Conservation (phyloP, 2,888 invertebrate genomes). For the Tipula confusa region DNA sequence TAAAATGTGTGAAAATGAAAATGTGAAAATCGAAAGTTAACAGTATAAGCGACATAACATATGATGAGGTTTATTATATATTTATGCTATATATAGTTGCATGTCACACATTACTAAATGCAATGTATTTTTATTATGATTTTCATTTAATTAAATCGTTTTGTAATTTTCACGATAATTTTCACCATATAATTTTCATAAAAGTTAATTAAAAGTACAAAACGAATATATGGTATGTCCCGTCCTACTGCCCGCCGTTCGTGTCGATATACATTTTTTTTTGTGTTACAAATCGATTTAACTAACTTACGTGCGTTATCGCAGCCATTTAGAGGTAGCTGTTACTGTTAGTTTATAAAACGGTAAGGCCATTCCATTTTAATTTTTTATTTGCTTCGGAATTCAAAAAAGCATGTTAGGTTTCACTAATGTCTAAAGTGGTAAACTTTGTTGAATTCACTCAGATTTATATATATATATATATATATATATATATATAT, state of each 20-base stretch:
- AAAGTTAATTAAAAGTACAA: background rate
- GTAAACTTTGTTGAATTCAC: too few species aligned
- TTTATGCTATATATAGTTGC: background rate
- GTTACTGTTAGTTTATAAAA: too few species aligned
- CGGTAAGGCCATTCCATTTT: too few species aligned
- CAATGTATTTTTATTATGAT: background rate
- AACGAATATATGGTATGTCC: background rate
- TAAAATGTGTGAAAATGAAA: background rate
- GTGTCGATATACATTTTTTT: background rate
- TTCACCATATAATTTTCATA: background rate
- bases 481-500: too few species aligned
- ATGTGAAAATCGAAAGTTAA: too few species aligned
- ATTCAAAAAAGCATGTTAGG: too few species aligned
- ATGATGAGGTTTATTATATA: too few species aligned
- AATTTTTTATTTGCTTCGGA: too few species aligned
- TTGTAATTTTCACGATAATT: background rate
- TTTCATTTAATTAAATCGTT: background rate
- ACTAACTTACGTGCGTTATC: background rate
- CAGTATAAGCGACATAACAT: too few species aligned
- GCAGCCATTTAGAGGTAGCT: too few species aligned
- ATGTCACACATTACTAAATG: background rate
- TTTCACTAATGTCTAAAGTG: too few species aligned
- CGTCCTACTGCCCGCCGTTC: background rate
- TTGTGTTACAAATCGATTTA: background rate
- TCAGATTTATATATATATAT: too few species aligned